phyloP scores from a whole-genome alignment of 1,140 invertebrate species.

The Drosophila repletoides region DNA sequence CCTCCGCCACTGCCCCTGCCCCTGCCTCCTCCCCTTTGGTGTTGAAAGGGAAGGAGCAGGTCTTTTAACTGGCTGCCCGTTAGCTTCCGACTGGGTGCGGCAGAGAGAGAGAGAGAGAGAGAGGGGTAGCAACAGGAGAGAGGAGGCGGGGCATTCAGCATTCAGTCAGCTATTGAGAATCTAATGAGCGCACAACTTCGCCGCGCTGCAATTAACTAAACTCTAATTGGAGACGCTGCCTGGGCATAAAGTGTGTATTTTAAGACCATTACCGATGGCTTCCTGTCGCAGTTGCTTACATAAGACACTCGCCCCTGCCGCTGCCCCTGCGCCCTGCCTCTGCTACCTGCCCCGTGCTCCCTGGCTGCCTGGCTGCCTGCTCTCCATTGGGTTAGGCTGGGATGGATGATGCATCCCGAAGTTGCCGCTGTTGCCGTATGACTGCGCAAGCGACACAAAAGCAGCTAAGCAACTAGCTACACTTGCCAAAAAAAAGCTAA shows the following conservation, averaged over 20 bases:
- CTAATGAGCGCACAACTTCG: slow-evolving; percentile 71
- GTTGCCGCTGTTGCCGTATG: slow-evolving; percentile 71
- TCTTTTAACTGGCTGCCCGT: no score
- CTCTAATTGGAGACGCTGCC: slow-evolving; percentile 67
- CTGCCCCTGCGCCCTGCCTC: no score
- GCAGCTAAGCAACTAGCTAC: slow-evolving; percentile 19
- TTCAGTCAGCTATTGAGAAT: no score
- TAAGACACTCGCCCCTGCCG: slow-evolving; percentile 35
- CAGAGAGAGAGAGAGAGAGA: background rate
- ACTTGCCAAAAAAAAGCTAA: no score
- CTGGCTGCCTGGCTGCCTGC: no score
- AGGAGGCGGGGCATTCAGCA: no score
- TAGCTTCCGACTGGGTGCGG: slow-evolving; percentile 65
- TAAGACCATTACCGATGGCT: slow-evolving; percentile 78
- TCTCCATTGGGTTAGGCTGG: no score
- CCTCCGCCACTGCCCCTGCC: no score
- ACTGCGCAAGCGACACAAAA: slow-evolving; percentile 74
- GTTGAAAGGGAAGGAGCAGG: background rate
- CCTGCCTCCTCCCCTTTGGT: no score
- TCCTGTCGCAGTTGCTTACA: slow-evolving; percentile 62
- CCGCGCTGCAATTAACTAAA: slow-evolving; percentile 71
- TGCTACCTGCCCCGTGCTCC: no score
- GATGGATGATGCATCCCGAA: slow-evolving; percentile 61
- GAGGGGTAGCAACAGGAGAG: no score
- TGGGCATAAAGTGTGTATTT: slow-evolving; percentile 78